These are phyloP conservation scores for Caretta caretta DNA, from an alignment of 2,113 vertebrate species.

Conservation along the genomic window DNA sequence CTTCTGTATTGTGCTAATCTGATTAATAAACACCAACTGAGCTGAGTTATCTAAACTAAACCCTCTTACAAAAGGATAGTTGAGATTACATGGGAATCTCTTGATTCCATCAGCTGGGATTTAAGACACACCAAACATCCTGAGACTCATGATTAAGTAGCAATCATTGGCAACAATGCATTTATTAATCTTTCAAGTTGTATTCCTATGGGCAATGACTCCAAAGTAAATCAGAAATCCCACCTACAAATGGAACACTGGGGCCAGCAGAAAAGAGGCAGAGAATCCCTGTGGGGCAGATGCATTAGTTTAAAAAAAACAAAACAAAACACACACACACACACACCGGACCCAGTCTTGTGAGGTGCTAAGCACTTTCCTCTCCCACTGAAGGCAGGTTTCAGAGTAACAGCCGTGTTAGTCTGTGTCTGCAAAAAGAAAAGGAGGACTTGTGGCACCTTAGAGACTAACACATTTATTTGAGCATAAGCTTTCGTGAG, in stretches of 20 bases:
- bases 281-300: neutral
- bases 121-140: slow-evolving; percentile 20
- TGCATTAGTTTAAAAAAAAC: neutral
- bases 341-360: neutral
- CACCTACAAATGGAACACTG: neutral
- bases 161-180: neutral
- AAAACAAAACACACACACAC: no score
- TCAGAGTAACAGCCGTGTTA: no score
- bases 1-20: neutral
- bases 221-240: slow-evolving; percentile 22
- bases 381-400: neutral
- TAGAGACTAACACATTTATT: no score
- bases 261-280: neutral
- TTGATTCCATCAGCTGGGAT: neutral
- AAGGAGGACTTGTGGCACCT: no score
- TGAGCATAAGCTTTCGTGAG: no score
- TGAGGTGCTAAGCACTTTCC: neutral
- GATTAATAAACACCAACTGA: no score
- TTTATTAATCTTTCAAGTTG: neutral
- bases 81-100: neutral
- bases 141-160: neutral
- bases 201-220: accelerated
- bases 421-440: no score
- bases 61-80: neutral
- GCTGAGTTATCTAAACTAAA: neutral